Percentiles rank a stretch among this genome's conserved stretches.
These are phyloP conservation scores for Agrypnia vestita DNA, from an alignment of 1,140 invertebrate genomes.

Conservation along the genomic window DNA sequence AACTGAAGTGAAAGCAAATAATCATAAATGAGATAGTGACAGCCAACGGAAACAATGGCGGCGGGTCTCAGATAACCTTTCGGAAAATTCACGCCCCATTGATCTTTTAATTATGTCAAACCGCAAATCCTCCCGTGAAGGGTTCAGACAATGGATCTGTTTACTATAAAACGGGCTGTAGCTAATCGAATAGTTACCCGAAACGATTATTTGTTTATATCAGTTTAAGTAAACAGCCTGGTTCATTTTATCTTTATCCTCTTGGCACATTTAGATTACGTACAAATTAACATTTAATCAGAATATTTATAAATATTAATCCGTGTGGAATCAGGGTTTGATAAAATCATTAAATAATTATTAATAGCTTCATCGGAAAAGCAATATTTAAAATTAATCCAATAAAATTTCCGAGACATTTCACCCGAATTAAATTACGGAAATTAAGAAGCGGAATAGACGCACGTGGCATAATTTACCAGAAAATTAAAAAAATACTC, in stretches of 20 bases:
- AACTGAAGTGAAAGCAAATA: conserved; percentile 38
- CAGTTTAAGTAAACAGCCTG: conserved; percentile 29
- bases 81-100: conserved; percentile 44
- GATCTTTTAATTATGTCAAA: conserved; percentile 53
- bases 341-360: too few species aligned
- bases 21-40: conserved; percentile 45
- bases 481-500: too few species aligned
- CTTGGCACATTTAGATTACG: too few species aligned
- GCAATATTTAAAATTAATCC: too few species aligned
- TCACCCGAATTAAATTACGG: too few species aligned
- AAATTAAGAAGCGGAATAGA: too few species aligned
- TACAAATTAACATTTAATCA: too few species aligned
- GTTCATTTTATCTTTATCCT: conserved; percentile 10
- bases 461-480: too few species aligned
- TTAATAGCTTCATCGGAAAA: too few species aligned
- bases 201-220: conserved; percentile 36
- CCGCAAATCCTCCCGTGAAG: conserved; percentile 41
- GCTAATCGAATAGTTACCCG: conserved; percentile 38
- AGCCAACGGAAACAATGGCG: conserved; percentile 40
- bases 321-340: too few species aligned
- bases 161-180: conserved; percentile 41
- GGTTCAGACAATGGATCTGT: conserved; percentile 41
- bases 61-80: conserved; percentile 40
- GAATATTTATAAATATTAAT: too few species aligned
- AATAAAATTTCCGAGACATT: too few species aligned